Evolutionary conservation across 2,888 invertebrate species (phyloP).

Genomic region (Alsophila aescularia): DNA sequence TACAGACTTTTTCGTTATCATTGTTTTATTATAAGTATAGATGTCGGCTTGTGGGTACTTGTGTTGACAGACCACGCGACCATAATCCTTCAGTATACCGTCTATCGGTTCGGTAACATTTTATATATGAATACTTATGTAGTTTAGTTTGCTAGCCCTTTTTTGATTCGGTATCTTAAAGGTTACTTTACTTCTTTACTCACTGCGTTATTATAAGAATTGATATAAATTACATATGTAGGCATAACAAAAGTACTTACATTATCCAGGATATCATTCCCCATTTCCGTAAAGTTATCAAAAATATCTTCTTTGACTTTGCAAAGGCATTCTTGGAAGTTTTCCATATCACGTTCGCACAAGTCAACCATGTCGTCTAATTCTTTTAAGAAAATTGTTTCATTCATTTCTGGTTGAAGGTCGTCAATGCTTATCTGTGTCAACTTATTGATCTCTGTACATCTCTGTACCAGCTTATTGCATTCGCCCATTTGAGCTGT

Average conservation of each 20-base stretch:
- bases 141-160: no score
- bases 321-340: constrained; percentile 48
- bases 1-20: no score
- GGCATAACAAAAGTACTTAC: constrained; percentile 43
- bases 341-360: constrained; percentile 40
- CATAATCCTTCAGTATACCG: no score
- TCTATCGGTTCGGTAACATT: no score
- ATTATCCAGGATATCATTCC: constrained; percentile 44
- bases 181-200: no score
- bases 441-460: constrained; percentile 39
- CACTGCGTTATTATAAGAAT: no score
- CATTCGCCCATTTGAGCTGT: constrained; percentile 45
- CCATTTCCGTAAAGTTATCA: constrained; percentile 44
- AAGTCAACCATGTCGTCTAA: constrained; percentile 47
- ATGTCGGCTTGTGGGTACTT: no score
- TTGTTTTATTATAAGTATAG: no score
- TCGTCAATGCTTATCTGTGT: constrained; percentile 30
- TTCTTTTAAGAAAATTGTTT: constrained; percentile 43
- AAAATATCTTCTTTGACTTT: constrained; percentile 44
- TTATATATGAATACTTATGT: no score
- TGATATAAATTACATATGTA: background rate
- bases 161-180: no score
- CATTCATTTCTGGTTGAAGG: constrained; percentile 33
- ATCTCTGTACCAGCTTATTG: no score
- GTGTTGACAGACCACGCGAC: no score